These are phyloP conservation scores for Rhagoletis pomonella DNA, from an alignment of 1,140 invertebrate genomes.

Conservation along the genomic window DNA sequence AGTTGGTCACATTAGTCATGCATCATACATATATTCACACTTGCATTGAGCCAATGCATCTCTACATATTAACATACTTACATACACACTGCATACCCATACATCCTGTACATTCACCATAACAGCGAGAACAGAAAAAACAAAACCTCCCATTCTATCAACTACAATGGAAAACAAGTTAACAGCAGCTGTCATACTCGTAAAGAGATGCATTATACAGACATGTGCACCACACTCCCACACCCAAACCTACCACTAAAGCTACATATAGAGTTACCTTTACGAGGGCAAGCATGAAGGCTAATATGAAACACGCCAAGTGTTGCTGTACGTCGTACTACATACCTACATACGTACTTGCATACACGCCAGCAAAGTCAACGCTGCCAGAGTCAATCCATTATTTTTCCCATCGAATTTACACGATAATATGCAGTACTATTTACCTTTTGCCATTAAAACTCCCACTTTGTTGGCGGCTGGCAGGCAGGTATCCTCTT, in stretches of 20 bases:
- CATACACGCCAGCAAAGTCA: conserved; percentile 8
- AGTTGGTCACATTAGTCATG: too few species aligned
- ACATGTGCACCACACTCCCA: neutral
- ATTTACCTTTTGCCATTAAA: conserved; percentile 50
- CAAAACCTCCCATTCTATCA: conserved; percentile 17
- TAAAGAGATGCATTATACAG: conserved; percentile 11
- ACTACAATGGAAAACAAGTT: conserved; percentile 31
- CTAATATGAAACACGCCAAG: neutral
- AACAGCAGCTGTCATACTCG: conserved; percentile 43
- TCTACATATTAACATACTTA: neutral
- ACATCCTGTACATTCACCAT: neutral
- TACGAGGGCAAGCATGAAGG: conserved; percentile 7
- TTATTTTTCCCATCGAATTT: conserved; percentile 47
- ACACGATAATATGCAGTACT: conserved; percentile 45
- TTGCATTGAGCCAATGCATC: too few species aligned
- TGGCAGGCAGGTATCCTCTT: neutral
- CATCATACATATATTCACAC: too few species aligned
- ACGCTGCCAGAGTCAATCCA: conserved; percentile 43
- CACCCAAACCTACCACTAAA: neutral
- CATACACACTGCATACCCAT: neutral
- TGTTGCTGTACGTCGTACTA: neutral
- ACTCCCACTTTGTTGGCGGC: conserved; percentile 5
- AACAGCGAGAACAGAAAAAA: conserved; percentile 21
- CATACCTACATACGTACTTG: too few species aligned
- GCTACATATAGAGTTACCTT: neutral